Conservation (phyloP, 2,888 invertebrate genomes). For the Lomographa bimaculata region DNA sequence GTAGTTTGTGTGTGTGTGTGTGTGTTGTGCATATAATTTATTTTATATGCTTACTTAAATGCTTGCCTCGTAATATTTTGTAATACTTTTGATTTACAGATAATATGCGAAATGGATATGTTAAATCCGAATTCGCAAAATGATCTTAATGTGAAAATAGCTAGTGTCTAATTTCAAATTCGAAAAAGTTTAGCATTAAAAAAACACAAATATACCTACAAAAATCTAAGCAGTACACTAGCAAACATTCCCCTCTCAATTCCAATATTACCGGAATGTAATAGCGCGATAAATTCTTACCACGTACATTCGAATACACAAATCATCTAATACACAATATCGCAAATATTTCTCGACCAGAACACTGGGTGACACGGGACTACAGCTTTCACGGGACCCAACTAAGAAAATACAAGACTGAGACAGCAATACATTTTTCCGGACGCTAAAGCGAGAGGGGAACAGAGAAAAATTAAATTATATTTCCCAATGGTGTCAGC, state of each 20-base stretch:
- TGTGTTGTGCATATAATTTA: too few relatives aligned
- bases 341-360: conserved; percentile 79
- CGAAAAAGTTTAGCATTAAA: too few relatives aligned
- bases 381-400: conserved; percentile 52
- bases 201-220: too few relatives aligned
- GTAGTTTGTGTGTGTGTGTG: too few relatives aligned
- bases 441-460: conserved; percentile 49
- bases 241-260: conserved; percentile 30
- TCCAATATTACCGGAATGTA: conserved; percentile 43
- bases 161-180: too few relatives aligned
- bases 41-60: too few relatives aligned
- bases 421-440: conserved; percentile 46
- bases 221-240: conserved; percentile 23
- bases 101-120: too few relatives aligned
- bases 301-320: conserved; percentile 70
- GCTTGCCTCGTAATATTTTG: too few relatives aligned
- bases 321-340: conserved; percentile 80
- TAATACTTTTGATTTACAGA: too few relatives aligned
- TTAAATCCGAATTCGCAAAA: too few relatives aligned
- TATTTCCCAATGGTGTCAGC: conserved; percentile 84
- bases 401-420: conserved; percentile 61
- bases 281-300: conserved; percentile 59
- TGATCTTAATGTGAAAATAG: too few relatives aligned
- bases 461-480: conserved; percentile 81
- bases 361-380: conserved; percentile 72